Percentiles rank a stretch among this genome's conserved stretches.
These are phyloP conservation scores for Sakesphorus luctuosus DNA, from an alignment of 2,113 vertebrate genomes.

Conservation along the genomic window DNA sequence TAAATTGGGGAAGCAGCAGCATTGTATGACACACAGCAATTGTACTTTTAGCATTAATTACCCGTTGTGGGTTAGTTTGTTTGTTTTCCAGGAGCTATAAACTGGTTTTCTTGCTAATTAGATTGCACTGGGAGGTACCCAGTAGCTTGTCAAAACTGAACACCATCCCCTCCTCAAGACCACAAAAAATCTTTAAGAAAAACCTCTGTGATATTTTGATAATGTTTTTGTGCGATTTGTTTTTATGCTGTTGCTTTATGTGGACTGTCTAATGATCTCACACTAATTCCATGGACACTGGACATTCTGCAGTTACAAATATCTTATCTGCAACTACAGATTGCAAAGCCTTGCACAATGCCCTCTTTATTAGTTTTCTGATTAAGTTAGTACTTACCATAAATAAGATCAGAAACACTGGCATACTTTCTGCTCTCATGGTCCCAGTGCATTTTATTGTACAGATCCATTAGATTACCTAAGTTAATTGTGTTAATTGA, in stretches of 20 bases:
- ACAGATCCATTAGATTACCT: neutral
- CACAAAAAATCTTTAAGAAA: neutral
- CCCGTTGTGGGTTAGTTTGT: neutral
- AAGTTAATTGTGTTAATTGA: neutral
- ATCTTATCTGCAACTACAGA: neutral
- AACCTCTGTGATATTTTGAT: neutral
- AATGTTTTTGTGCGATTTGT: neutral
- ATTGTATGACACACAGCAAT: neutral
- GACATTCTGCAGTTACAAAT: neutral
- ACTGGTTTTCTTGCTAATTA: neutral
- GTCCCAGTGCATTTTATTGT: neutral
- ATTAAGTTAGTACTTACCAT: neutral
- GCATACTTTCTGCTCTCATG: neutral
- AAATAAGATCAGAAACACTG: neutral
- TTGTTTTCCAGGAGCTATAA: neutral
- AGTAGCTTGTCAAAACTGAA: neutral
- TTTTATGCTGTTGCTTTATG: neutral
- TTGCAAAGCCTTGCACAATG: rapidly evolving
- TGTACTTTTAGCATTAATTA: neutral
- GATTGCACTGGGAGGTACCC: neutral
- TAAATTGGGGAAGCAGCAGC: neutral
- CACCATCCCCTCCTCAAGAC: neutral
- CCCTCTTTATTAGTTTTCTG: neutral
- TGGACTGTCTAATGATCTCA: neutral
- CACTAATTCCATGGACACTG: neutral